phyloP scores from a whole-genome alignment of 37 sponge, comb jelly and placozoan genomes.

The Tethya wilhelma region DNA sequence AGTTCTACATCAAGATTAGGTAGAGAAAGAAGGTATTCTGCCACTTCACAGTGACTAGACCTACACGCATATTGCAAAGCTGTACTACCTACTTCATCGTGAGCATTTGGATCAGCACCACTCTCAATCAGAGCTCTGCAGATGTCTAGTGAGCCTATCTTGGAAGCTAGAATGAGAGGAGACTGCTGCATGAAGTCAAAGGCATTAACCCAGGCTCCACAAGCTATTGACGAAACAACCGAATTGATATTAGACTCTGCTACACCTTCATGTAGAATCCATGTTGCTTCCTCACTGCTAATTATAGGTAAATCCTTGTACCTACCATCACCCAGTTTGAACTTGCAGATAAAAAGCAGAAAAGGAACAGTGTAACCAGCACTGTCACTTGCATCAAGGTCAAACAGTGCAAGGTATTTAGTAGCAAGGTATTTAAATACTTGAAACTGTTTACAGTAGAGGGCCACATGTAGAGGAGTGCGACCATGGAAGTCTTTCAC shows the following conservation, averaged over 20 bases:
- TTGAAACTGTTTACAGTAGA: constrained; percentile 41
- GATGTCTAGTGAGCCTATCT: constrained; percentile 23
- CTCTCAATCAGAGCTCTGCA: constrained; percentile 18
- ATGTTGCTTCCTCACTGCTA: constrained; percentile 40
- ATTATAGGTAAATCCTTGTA: constrained; percentile 14
- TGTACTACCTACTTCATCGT: constrained; percentile 32
- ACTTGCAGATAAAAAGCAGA: constrained; percentile 9
- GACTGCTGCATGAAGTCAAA: constrained; percentile 63
- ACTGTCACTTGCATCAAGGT: not conserved
- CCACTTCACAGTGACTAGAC: constrained; percentile 13
- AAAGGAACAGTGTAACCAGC: constrained; percentile 39
- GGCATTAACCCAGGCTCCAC: constrained; percentile 35
- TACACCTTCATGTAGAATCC: constrained; percentile 34
- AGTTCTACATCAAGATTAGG: not conserved
- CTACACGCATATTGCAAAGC: constrained; percentile 55
- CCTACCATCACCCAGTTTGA: not conserved
- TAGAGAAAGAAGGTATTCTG: constrained; percentile 29
- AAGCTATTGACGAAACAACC: not conserved
- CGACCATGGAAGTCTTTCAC: constrained; percentile 2
- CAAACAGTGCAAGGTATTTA: not conserved
- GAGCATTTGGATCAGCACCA: constrained; percentile 39
- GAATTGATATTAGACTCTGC: not conserved
- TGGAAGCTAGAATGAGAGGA: constrained; percentile 56
- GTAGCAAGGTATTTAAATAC: constrained; percentile 21
- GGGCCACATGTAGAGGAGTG: constrained; percentile 30